A percentile compares a stretch with the other conserved stretches of the same genome.
Evolutionary conservation across 2,113 vertebrate species (phyloP).

Genomic region (Rhinoderma darwinii): DNA sequence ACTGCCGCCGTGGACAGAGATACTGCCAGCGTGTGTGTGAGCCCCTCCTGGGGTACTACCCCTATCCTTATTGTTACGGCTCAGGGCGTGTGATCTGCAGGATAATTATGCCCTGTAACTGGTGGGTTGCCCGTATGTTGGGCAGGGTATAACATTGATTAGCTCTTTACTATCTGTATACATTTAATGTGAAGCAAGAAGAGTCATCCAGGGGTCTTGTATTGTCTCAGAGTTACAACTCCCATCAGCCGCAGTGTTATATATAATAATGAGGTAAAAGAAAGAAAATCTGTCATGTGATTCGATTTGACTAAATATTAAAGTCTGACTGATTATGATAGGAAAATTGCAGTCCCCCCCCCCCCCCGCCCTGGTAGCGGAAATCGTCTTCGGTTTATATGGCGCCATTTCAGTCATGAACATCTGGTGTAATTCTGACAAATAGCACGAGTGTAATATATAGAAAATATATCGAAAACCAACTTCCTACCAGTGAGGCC

Average conservation of each 20-base stretch:
- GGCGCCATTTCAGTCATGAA: too few relatives aligned
- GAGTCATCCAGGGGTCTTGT: not conserved
- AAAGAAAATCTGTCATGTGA: too few relatives aligned
- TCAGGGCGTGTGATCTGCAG: constrained; percentile 92
- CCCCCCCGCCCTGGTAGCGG: too few relatives aligned
- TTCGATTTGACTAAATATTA: too few relatives aligned
- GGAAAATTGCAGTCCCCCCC: too few relatives aligned
- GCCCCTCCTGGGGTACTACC: constrained; percentile 90
- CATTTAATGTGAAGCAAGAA: not conserved
- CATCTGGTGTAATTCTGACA: too few relatives aligned
- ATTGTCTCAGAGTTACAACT: not conserved
- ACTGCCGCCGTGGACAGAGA: constrained; percentile 88
- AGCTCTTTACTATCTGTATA: not conserved
- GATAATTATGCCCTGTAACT: constrained; percentile 96
- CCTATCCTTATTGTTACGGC: constrained; percentile 94
- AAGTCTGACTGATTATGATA: too few relatives aligned
- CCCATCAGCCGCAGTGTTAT: not conserved
- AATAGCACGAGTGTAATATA: too few relatives aligned
- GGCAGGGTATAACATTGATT: constrained; percentile 79
- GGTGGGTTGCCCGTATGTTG: constrained; percentile 96
- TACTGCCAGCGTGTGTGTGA: constrained; percentile 89
- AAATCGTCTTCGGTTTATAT: too few relatives aligned
- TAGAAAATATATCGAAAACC: too few relatives aligned
- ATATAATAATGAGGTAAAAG: not conserved
- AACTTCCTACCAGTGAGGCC: too few relatives aligned